Percentiles rank a stretch among this genome's conserved stretches.
phyloP scores from a whole-genome alignment of 1,140 invertebrate genomes.

The Drosophila watanabei region DNA sequence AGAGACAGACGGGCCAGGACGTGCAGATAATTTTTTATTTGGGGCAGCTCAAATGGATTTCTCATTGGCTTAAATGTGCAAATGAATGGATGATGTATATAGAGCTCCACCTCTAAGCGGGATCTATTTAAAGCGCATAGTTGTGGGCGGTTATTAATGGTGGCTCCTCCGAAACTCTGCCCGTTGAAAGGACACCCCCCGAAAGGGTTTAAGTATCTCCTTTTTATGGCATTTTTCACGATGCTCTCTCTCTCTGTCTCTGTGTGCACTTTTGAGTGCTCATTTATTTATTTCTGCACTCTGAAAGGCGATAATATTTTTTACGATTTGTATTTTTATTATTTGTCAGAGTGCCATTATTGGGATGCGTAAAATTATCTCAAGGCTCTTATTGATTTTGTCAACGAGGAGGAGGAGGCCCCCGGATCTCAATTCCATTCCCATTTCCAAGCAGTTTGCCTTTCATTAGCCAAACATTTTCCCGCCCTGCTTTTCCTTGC shows the following conservation, averaged over 20 bases:
- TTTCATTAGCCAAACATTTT: conserved; percentile 34
- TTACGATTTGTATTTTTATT: conserved; percentile 29
- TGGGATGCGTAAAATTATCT: conserved; percentile 57
- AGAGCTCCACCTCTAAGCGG: not conserved
- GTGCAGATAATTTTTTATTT: conserved; percentile 76
- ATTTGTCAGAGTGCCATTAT: conserved; percentile 52
- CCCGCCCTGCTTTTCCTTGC: not conserved
- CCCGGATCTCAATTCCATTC: conserved; percentile 9
- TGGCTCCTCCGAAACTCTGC: not conserved
- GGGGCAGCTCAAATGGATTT: conserved; percentile 50
- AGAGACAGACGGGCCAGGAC: conserved; percentile 25
- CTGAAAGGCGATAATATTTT: conserved; percentile 5
- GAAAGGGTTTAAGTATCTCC: conserved; percentile 12
- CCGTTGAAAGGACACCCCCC: not conserved
- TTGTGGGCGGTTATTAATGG: conserved; percentile 51
- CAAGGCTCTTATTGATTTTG: conserved; percentile 77
- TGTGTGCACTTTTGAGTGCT: not conserved
- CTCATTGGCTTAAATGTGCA: conserved; percentile 47
- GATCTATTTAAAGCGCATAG: conserved; percentile 13
- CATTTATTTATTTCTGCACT: conserved; percentile 28
- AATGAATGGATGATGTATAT: conserved; percentile 33
- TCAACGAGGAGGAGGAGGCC: conserved; percentile 10
- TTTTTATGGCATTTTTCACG: conserved; percentile 6
- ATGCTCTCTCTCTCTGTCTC: not conserved
- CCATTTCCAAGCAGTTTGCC: conserved; percentile 24